These are phyloP conservation scores for Venturia canescens DNA, from an alignment of 1,140 invertebrate species.

Conservation along the genomic window DNA sequence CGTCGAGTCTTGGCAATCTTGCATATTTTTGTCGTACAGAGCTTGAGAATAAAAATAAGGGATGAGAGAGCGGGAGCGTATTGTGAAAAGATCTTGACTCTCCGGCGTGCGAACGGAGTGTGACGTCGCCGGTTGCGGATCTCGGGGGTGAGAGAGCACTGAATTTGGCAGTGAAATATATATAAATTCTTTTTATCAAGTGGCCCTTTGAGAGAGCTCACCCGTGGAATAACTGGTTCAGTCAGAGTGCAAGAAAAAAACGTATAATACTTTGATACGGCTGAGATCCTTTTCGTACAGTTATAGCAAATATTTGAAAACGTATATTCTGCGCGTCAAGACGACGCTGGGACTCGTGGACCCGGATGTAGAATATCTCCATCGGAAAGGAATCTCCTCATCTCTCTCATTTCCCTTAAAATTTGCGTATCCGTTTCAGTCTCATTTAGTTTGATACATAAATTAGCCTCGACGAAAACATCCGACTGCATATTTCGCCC, in stretches of 20 bases:
- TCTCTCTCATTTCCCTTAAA: neutral
- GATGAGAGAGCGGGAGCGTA: slow-evolving; percentile 10
- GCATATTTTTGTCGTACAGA: neutral
- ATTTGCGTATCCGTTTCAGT: too few relatives aligned
- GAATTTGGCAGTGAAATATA: slow-evolving; percentile 59
- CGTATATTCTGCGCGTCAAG: neutral
- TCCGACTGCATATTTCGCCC: neutral
- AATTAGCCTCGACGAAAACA: neutral
- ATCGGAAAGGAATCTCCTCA: neutral
- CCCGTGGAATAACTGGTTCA: slow-evolving; percentile 29
- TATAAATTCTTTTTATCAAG: slow-evolving; percentile 13
- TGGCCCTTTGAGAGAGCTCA: slow-evolving; percentile 47
- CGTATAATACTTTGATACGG: neutral
- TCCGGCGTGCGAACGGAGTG: neutral
- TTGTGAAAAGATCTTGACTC: neutral
- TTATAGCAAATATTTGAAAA: neutral
- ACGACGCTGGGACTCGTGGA: neutral
- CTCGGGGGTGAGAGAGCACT: neutral
- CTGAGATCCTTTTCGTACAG: neutral
- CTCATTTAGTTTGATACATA: too few relatives aligned
- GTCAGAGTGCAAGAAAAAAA: neutral
- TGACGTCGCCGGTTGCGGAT: neutral
- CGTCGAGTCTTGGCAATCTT: slow-evolving; percentile 29
- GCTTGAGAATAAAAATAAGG: neutral
- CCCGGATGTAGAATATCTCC: neutral